Evolutionary conservation across 1,140 invertebrate genomes (phyloP).

Genomic region (Drosophila auraria): DNA sequence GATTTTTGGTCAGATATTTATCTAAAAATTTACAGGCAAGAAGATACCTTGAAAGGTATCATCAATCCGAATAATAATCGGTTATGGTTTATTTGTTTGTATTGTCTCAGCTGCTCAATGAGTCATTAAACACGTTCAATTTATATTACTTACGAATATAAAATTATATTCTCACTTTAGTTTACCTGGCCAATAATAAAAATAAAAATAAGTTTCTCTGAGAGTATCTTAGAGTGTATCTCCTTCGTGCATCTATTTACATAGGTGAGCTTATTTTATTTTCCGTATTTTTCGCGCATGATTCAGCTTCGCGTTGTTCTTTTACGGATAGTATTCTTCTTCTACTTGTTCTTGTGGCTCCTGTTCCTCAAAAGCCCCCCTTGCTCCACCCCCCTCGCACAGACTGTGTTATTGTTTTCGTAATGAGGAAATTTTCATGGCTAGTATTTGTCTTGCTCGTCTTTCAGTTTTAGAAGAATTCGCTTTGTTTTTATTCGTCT

Average conservation of each 20-base stretch:
- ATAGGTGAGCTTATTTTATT: constrained; percentile 24
- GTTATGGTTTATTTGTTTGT: neutral
- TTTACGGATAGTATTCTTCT: constrained; percentile 39
- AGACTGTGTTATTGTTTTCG: constrained; percentile 74
- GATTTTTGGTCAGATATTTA: too few species aligned
- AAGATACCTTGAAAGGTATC: neutral
- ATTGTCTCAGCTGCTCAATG: neutral
- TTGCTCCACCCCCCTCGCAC: neutral
- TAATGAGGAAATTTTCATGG: constrained; percentile 45
- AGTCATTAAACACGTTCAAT: neutral
- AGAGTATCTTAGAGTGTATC: constrained; percentile 1
- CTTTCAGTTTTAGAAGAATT: constrained; percentile 56
- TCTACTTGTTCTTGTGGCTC: constrained; percentile 32
- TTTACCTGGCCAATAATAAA: too few species aligned
- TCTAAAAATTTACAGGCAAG: neutral
- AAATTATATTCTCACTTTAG: too few species aligned
- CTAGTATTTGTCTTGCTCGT: constrained; percentile 53
- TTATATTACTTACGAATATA: neutral
- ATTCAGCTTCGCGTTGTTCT: constrained; percentile 70
- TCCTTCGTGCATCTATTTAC: constrained; percentile 6
- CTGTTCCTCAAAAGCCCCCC: constrained; percentile 32
- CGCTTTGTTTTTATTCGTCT: constrained; percentile 24
- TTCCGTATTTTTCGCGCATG: constrained; percentile 71
- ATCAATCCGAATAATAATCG: neutral
- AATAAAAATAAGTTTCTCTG: neutral